Base-by-base conservation (phyloP, 2,888 invertebrate species). In the Pristionchus maxplancki region DNA sequence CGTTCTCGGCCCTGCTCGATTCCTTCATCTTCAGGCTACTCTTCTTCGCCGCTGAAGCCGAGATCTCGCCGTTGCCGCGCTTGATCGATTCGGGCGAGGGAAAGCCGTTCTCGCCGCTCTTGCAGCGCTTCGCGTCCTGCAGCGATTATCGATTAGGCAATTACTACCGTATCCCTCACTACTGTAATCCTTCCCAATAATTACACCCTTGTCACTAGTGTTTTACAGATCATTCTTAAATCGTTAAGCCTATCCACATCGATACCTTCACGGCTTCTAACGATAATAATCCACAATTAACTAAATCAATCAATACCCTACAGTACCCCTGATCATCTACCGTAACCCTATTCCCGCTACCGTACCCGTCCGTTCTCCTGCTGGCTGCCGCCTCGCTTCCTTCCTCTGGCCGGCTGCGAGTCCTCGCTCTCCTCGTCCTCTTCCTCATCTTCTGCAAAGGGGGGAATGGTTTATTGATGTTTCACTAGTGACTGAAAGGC, bases 51-150 rank as follows among this genome's bases (percentile, higher is more conserved):
- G 48, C 11, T 11, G 84, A 8, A n/a, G 58, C n/a, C 11, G 58
- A 34, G 20, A 84, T 84, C n/a, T 86, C 86, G 6, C 86, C 86
- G 20, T 86, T 86, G 40, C 67, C 34, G 8, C 48, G 58, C 28
- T 44, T 44, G 9, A 20, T 24, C 31, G 64, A 67, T 4, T 20
- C 37, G 24, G 84, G 48, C 1, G 53, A 53, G 5, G 62, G 37
- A 31, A 86, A 67, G 11, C 86, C 86, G 48, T 86, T 86, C 86
- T 86, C 84, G 58, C 53, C 84, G 53, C 50, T 64, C 86, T 86
- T 86, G 28, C 48, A 40, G 1, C 86, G 40, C 67, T 86, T 86
- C 86, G 86, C 48, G 34, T 86, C 67, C 86, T 86, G 67, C 40
- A 86, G 31, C 20, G 58, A 83, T 20, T 31, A 58, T 62, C 37